Conservation (phyloP, 2,888 invertebrate species). For the Caenorhabditis sinica region DNA sequence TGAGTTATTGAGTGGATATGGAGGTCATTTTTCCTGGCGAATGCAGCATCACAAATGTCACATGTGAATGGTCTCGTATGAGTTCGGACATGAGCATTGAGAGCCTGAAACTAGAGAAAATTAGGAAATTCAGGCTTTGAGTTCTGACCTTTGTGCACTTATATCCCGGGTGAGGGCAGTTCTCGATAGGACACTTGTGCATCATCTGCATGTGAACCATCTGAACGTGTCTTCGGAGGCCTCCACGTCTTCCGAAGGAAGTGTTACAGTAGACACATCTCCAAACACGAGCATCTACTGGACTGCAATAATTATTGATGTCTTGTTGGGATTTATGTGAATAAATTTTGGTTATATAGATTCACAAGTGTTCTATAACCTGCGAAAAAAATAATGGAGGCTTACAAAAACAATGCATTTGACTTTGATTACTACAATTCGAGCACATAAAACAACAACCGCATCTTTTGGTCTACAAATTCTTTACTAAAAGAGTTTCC, state of each 20-base stretch:
- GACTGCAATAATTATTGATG: constrained; percentile 7
- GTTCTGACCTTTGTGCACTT: constrained; percentile 72
- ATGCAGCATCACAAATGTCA: constrained; percentile 57
- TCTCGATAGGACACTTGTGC: constrained; percentile 69
- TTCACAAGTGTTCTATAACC: too few relatives aligned
- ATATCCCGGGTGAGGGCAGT: constrained; percentile 75
- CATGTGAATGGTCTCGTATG: constrained; percentile 69
- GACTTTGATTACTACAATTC: too few relatives aligned
- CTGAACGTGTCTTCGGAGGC: constrained; percentile 87
- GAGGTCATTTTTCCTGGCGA: constrained; percentile 68
- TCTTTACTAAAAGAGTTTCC: too few relatives aligned
- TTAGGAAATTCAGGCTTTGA: neutral
- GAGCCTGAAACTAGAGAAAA: constrained; percentile 57
- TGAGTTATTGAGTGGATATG: constrained; percentile 22
- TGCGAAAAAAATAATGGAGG: too few relatives aligned
- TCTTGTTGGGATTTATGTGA: neutral
- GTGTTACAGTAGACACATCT: constrained; percentile 87
- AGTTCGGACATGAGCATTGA: constrained; percentile 73
- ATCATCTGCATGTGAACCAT: constrained; percentile 85
- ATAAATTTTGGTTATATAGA: too few relatives aligned
- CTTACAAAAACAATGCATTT: too few relatives aligned
- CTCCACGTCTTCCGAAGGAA: constrained; percentile 87
- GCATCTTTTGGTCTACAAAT: too few relatives aligned
- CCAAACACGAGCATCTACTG: constrained; percentile 85
- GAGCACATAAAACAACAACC: too few relatives aligned